Percentiles rank a stretch among this genome's conserved stretches.
Conservation (phyloP, 2,888 invertebrate genomes). For the Graphium colonna region DNA sequence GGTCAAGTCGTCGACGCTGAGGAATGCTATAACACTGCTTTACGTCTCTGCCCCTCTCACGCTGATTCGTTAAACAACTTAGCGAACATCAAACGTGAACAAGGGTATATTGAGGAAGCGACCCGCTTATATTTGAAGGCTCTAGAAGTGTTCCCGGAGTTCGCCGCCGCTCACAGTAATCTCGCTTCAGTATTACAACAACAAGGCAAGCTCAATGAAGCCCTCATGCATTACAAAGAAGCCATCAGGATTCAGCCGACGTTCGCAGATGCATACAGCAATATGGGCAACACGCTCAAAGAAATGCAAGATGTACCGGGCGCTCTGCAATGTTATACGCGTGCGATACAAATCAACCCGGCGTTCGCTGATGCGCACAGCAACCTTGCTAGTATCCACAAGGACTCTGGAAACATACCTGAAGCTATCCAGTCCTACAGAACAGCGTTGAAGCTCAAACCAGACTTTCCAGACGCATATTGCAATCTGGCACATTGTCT, state of each 20-base stretch:
- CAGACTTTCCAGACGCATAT: slow-evolving; percentile 99
- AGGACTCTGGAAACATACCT: slow-evolving; percentile 99
- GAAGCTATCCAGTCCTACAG: slow-evolving; percentile 99
- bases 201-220: slow-evolving; percentile 97
- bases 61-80: slow-evolving; percentile 99
- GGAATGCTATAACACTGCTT: slow-evolving; percentile 98
- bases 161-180: slow-evolving; percentile 99
- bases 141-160: slow-evolving; percentile 97
- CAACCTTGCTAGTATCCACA: slow-evolving; percentile 99
- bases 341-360: slow-evolving; percentile 99
- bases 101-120: slow-evolving; percentile 98
- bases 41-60: slow-evolving; percentile 96
- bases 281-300: slow-evolving; percentile 99
- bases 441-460: slow-evolving; percentile 97
- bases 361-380: slow-evolving; percentile 99
- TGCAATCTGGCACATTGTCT: slow-evolving; percentile 99
- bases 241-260: slow-evolving; percentile 99
- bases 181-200: slow-evolving; percentile 98
- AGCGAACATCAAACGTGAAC: slow-evolving; percentile 99
- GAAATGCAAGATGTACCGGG: slow-evolving; percentile 99
- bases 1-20: slow-evolving; percentile 97
- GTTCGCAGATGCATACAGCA: slow-evolving; percentile 99
- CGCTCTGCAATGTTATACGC: slow-evolving; percentile 97
- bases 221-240: slow-evolving; percentile 98
- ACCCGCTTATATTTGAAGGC: slow-evolving; percentile 96